Evolutionary conservation across 2,888 invertebrate species (phyloP).

Genomic region (Chalcis sispes): DNA sequence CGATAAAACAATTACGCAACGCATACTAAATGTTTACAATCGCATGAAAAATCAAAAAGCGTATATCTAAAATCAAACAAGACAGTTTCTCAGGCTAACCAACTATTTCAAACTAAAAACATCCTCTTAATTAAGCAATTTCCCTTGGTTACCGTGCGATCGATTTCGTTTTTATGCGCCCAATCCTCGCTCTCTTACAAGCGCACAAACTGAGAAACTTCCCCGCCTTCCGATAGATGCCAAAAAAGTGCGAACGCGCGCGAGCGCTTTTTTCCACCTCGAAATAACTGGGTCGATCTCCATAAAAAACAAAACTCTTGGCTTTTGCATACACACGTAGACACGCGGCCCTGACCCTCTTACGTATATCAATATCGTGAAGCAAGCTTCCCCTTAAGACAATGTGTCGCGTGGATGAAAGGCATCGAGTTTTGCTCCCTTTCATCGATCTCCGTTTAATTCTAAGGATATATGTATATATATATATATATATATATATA

Average conservation of each 20-base stretch:
- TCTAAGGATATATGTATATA: too few species aligned
- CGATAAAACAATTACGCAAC: not conserved
- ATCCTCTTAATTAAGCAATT: constrained; percentile 36
- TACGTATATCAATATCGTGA: not conserved
- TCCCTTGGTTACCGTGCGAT: constrained; percentile 27
- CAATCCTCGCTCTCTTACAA: not conserved
- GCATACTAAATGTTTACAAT: not conserved
- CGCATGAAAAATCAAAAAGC: not conserved
- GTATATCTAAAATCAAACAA: not conserved
- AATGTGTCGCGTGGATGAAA: not conserved
- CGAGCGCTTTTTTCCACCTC: constrained; percentile 3
- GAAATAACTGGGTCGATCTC: constrained; percentile 13
- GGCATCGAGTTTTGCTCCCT: too few species aligned
- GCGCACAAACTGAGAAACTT: not conserved
- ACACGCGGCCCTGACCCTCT: constrained; percentile 41
- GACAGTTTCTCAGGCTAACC: not conserved
- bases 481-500: constrained; percentile 1
- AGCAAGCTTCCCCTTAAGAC: too few species aligned
- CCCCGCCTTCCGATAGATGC: not conserved
- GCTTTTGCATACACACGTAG: not conserved
- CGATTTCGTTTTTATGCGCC: constrained; percentile 21
- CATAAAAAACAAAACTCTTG: not conserved
- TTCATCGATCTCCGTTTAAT: too few species aligned
- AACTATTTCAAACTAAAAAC: not conserved
- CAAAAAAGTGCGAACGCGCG: too few species aligned